Base-by-base conservation (phyloP, 1,140 invertebrate species). In the Drosophila melanica region DNA sequence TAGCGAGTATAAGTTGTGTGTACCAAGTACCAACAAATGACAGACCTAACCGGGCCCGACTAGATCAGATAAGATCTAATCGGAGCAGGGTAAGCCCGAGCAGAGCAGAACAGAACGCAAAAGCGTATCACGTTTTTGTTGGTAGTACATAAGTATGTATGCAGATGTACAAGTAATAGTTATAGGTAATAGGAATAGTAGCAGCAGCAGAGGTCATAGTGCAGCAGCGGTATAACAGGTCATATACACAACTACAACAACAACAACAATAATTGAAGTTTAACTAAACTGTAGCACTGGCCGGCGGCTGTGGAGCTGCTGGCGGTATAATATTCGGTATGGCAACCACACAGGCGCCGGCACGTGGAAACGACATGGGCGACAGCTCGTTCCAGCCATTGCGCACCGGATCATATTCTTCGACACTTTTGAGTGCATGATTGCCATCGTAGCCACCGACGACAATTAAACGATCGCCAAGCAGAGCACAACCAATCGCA, bases 391-490 rank as follows among this genome's bases (percentile, higher is more conserved):
- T 93, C 98, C 98, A 99, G 81, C 96, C 95, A 93, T 99, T 98
- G 0, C 94, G 94, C 90, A 96, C 95, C 10, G 97, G 95, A 92
- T 99, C 97, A 92, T 99, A 99, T 77, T 97, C 95, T 93, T 99
- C 98, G 16, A 98, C 97, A 62, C 96, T 95, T 82, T 96, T 97
- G 2, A 98, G 93, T 93, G 98, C 98, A 68, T 96, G 95, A 84
- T 97, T 96, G n/a, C 98, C 98, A 93, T 99, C 98, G 92, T 98
- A 98, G 0, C 98, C 98, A 30, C 98, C 98, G 30, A 98, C 96
- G 41, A 97, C 97, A 77, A 98, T 95, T 12, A 99, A 93, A 73
- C 95, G 94, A 91, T 98, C 97, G 57, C 98, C 98, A 0, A 99
- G 94, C 16, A 97, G 93, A 80, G 97, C 97, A 50, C 98, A 97